A percentile compares a stretch with the other conserved stretches of the same genome.
phyloP scores from a whole-genome alignment of 2,797 vertebrate species.

The Liparis tanakae region DNA sequence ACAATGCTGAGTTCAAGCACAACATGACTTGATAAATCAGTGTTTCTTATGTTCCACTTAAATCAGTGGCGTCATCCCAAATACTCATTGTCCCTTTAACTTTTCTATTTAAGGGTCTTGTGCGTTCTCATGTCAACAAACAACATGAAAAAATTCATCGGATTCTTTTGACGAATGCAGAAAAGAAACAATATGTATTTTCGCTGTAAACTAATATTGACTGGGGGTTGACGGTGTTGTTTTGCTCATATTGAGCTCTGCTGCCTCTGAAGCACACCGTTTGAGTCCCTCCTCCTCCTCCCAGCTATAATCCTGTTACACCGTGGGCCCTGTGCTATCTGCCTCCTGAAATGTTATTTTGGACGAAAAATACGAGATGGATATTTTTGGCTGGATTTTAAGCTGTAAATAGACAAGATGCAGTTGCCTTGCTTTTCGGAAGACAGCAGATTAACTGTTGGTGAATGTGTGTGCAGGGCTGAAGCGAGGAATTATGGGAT shows the following conservation, averaged over 20 bases:
- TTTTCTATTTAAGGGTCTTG: neutral
- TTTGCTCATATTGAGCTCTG: conserved; percentile 19
- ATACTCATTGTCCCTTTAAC: conserved; percentile 47
- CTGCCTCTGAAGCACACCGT: conserved; percentile 20
- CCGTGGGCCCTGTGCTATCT: conserved; percentile 25
- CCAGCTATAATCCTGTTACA: conserved; percentile 49
- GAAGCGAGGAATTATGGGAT: conserved; percentile 24
- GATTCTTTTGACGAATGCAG: neutral
- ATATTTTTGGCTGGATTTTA: conserved; percentile 32
- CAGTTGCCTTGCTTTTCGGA: conserved; percentile 31
- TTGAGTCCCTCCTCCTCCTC: conserved; percentile 41
- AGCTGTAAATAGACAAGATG: conserved; percentile 41
- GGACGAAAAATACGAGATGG: conserved; percentile 9
- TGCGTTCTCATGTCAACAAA: neutral
- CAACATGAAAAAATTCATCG: conserved; percentile 18
- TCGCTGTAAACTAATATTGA: neutral
- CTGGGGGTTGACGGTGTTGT: neutral
- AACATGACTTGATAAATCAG: conserved; percentile 64
- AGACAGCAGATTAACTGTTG: conserved; percentile 29
- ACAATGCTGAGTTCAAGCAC: conserved; percentile 62
- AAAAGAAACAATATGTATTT: neutral
- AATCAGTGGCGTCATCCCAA: conserved; percentile 30
- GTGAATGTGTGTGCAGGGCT: conserved; percentile 23
- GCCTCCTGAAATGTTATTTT: conserved; percentile 26
- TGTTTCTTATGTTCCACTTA: conserved; percentile 18